Evolutionary conservation across 2,888 invertebrate species (phyloP), one percentile per base, ranked within the genome.

Genomic region (Tachina grossa): DNA sequence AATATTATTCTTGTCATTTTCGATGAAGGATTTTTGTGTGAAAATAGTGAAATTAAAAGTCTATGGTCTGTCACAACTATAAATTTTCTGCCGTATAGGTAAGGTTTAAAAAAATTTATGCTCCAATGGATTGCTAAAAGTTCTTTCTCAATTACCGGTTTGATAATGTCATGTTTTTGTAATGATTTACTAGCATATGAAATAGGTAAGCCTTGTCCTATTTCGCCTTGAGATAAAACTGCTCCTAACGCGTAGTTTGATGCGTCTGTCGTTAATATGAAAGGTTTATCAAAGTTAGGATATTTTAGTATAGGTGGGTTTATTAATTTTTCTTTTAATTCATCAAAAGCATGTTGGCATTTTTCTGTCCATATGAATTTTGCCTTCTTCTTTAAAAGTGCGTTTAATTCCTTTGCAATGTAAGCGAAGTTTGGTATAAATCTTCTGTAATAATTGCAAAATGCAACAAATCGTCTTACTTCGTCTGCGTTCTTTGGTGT

Each of bases 51-150:
- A 31, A 57, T 57, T n/a, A 31, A 55, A 19, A 8, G 55, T 55
- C 55, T 57, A 53, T 53, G 51, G 51, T 51, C 51, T 51, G 9
- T 51, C n/a, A 51, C 14, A n/a, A 51, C 51, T n/a, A 51, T 51
- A 51, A 51, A 51, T 51, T 51, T 51, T 51, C 51, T 51, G 13
- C 51, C 51, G 22, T n/a, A n/a, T n/a, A n/a, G n/a, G n/a, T n/a
- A n/a, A n/a, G n/a, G 22, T 22, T 22, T 22, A 22, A 22, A 51
- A 51, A 51, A 51, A n/a, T 51, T 3, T 51, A 51, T 51, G 11
- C 51, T 51, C 14, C 51, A 51, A 51, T 51, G 51, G 4, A 51
- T 51, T 51, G 51, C 51, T 14, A 14, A n/a, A n/a, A 51, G 51
- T 51, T 51, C 51, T 14, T 51, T 51, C n/a, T 51, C 4, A 51